Base-by-base conservation (phyloP, 2,888 invertebrate species). In the Dusona sp. region DNA sequence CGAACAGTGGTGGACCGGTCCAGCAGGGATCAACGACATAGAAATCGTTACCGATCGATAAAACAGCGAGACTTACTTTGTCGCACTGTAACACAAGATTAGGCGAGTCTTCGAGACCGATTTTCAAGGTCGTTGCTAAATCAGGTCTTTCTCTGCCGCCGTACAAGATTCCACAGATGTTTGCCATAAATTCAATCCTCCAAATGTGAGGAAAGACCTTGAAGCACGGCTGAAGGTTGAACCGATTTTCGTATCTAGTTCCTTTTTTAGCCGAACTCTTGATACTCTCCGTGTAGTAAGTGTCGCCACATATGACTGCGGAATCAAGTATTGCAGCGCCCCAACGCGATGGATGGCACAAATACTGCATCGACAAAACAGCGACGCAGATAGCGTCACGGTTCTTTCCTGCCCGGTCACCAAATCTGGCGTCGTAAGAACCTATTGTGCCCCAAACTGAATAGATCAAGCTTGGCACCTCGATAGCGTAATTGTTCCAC, bases 371-470 rank as follows among this genome's bases (percentile, higher is more conserved):
- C 0, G 93, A 92, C 0, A 94, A 48, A 2, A 90, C 80, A 0
- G 91, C 90, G 0, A 94, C 88, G 67, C 91, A 92, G 65, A 94
- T 92, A 0, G 92, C 94, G 7, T 90, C 90, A 45, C 91, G 92
- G 83, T 93, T 94, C 45, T 90, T 92, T 0, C 94, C 94, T 1
- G 88, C 92, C 0, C 91, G 87, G 2, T 89, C 87, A 1, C 91
- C 92, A 67, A 93, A 94, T 57, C 91, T 88, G 0, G 88, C 78
- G 84, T 94, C 92, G 68, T 92, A 92, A 0, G 91, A 87, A 0
- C 94, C 92, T 2, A 94, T 79, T 0, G 92, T 93, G 0, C 94
- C 94, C 93, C 94, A 94, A 2, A 93, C 72, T 0, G 94, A 94
- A 57, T 92, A 93, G 11, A 94, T 91, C 3, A 92, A 88, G 68